Evolutionary conservation across 2,797 vertebrate species (phyloP).

Genomic region (Pantherophis alleghaniensis): DNA sequence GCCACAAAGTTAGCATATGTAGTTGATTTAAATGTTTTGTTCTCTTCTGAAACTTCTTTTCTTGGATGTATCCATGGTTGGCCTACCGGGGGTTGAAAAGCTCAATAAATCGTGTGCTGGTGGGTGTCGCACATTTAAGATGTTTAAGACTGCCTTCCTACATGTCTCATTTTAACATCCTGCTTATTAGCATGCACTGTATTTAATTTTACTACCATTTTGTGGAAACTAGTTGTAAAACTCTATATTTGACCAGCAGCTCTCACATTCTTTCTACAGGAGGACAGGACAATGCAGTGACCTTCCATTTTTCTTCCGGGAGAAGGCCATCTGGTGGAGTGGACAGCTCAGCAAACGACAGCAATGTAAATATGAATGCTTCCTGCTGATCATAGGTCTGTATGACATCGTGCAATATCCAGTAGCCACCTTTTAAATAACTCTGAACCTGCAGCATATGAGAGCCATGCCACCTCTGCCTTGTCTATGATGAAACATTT

Average conservation of each 20-base stretch:
- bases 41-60: too few species aligned
- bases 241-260: background rate
- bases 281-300: background rate
- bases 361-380: background rate
- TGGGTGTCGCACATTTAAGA: too few species aligned
- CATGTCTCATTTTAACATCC: background rate
- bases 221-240: background rate
- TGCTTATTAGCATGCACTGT: background rate
- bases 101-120: too few species aligned
- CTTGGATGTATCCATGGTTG: too few species aligned
- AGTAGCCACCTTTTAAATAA: background rate
- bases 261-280: background rate
- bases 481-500: conserved; percentile 85
- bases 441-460: background rate
- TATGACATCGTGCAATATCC: background rate
- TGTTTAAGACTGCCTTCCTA: background rate
- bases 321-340: background rate
- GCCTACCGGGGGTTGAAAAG: too few species aligned
- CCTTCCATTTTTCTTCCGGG: background rate
- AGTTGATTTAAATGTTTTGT: too few species aligned
- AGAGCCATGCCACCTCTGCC: background rate
- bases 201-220: background rate
- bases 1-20: too few species aligned
- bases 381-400: background rate
- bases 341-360: too few species aligned